Percentiles rank a stretch among this genome's conserved stretches.
phyloP scores from a whole-genome alignment of 2,113 vertebrate genomes.

The Gavia stellata region DNA sequence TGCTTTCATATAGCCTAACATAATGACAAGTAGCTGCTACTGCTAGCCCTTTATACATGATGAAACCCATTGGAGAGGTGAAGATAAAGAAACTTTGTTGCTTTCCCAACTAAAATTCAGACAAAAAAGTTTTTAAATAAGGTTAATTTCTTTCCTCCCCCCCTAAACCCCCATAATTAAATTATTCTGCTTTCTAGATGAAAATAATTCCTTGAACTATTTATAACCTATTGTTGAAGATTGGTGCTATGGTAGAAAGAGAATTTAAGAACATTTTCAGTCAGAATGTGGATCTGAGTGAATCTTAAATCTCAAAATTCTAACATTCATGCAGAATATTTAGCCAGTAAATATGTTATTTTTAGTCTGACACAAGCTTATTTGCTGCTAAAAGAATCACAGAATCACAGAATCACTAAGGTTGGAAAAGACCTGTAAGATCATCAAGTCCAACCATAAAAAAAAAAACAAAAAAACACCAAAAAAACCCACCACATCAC shows the following conservation, averaged over 20 bases:
- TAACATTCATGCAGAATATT: not conserved
- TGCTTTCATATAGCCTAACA: not conserved
- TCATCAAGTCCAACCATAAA: no score
- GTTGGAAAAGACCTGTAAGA: no score
- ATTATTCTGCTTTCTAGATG: not conserved
- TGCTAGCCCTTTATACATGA: not conserved
- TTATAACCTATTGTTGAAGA: not conserved
- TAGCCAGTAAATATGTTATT: not conserved
- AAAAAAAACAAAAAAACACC: no score
- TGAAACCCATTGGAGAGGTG: not conserved
- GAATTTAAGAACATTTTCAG: not conserved
- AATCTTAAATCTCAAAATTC: not conserved
- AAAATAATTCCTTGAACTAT: not conserved
- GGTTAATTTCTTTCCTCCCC: not conserved
- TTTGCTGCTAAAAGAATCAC: not conserved
- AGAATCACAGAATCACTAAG: no score
- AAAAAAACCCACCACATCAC: no score
- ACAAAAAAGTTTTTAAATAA: not conserved
- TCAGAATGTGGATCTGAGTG: not conserved
- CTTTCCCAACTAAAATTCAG: not conserved
- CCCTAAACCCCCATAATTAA: not conserved
- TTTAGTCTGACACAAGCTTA: not conserved
- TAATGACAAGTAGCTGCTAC: not conserved
- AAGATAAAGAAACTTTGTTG: not conserved
- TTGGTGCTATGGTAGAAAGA: not conserved